Percentiles rank a stretch among this genome's conserved stretches.
Evolutionary conservation across 2,797 vertebrate genomes (phyloP).

Genomic region (Rhinatrema bivittatum): DNA sequence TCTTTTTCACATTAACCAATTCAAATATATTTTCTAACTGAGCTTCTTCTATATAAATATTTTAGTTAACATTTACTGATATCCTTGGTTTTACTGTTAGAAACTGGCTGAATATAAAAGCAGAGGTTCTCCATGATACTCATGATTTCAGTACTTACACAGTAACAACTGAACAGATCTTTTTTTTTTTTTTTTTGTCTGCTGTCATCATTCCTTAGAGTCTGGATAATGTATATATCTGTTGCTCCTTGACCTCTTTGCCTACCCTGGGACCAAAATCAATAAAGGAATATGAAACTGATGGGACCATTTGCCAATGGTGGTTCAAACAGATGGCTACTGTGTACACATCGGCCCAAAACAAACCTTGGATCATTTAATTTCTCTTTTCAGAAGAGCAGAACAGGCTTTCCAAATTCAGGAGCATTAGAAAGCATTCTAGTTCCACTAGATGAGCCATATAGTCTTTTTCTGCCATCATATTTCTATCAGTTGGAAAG

Average conservation of each 20-base stretch:
- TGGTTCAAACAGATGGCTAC: conserved; percentile 27
- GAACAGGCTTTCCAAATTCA: conserved; percentile 1
- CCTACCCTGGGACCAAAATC: conserved; percentile 34
- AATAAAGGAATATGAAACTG: conserved; percentile 28
- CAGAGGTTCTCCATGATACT: too few species aligned
- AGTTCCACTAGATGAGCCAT: too few species aligned
- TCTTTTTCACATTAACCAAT: too few species aligned
- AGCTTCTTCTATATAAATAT: background rate
- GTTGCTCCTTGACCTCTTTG: conserved; percentile 34
- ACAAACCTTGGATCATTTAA: background rate
- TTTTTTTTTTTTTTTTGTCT: conserved; percentile 16
- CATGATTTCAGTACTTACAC: too few species aligned
- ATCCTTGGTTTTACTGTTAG: background rate
- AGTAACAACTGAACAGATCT: too few species aligned
- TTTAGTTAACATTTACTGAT: too few species aligned
- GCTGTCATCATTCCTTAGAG: conserved; percentile 32
- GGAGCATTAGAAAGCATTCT: conserved; percentile 3
- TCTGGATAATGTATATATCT: conserved; percentile 27
- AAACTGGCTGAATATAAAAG: background rate
- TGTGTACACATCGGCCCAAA: background rate
- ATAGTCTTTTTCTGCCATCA: too few species aligned
- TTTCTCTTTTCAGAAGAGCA: conserved; percentile 7
- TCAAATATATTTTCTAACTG: background rate
- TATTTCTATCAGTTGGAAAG: conserved; percentile 9
- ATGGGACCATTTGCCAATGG: conserved; percentile 12